phyloP scores from a whole-genome alignment of 2,888 invertebrate genomes.

The Anagyrus pseudococci region DNA sequence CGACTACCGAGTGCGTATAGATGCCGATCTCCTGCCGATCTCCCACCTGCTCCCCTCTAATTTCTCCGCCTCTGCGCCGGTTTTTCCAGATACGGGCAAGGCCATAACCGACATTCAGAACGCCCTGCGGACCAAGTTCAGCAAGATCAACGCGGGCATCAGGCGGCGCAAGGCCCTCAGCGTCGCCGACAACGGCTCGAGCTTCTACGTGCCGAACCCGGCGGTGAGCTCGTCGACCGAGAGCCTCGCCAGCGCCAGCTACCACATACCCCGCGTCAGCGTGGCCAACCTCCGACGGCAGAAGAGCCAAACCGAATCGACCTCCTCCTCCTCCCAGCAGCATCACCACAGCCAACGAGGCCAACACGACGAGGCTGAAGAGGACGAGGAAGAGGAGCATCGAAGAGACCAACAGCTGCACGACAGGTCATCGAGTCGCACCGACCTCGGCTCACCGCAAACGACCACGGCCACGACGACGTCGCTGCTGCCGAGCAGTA shows the following conservation, averaged over 20 bases:
- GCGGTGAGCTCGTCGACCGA: neutral
- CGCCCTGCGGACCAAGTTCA: constrained; percentile 70
- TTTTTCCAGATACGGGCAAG: constrained; percentile 55
- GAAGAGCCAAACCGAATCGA: constrained; percentile 35
- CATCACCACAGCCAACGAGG: neutral
- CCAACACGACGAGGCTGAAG: too few relatives aligned
- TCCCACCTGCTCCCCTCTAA: too few relatives aligned
- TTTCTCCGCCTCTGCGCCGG: too few relatives aligned
- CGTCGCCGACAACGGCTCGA: constrained; percentile 71
- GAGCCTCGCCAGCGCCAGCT: constrained; percentile 66
- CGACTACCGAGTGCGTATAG: constrained; percentile 59
- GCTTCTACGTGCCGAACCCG: neutral
- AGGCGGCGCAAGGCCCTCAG: constrained; percentile 72
- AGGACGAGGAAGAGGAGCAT: too few relatives aligned
- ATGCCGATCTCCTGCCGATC: neutral
- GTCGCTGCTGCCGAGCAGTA: neutral
- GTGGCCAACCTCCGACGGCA: constrained; percentile 50
- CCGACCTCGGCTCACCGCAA: neutral
- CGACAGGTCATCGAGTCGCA: neutral
- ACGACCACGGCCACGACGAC: neutral
- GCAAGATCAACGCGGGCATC: constrained; percentile 74
- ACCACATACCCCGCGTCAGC: constrained; percentile 53
- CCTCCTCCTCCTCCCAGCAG: neutral
- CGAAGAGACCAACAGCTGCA: too few relatives aligned
- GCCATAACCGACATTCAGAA: constrained; percentile 72